Base-by-base conservation (phyloP, 2,888 invertebrate genomes). In the Bibio marci region DNA sequence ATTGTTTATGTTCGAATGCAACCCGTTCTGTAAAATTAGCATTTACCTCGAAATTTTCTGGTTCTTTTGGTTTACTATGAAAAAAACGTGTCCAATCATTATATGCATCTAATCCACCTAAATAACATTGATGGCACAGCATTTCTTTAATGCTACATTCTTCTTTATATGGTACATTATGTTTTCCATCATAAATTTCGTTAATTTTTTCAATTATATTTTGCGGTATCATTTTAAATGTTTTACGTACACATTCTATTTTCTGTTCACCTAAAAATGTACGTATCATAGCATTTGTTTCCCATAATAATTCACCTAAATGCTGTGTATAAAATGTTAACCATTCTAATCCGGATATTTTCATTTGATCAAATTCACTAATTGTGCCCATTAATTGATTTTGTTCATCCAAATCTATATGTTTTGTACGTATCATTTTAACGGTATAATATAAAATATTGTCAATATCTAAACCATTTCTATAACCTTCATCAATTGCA, bases 261-360 rank as follows among this genome's bases (percentile, higher is more conserved):
- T 90, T 92, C 22, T 76, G 73, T 49, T 80, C 69, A 2, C 78
- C 80, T 43, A 94, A 66, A 57, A 91, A 92, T 41, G 73, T 74
- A 43, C 90, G 74, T 51, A 91, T 80, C 55, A 94, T 70, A 13
- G 85, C 77, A 66, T 92, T 92, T n/a, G 83, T 76, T 54, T 92
- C 79, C 69, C 77, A 76, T 17, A 94, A 55, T 10, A 85, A 79
- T 60, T 91, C 91, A 30, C 75, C 70, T 31, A 79, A 62, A 58
- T 91, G 90, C 35, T 73, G 67, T 12, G 73, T 69, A 52, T 87
- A 76, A 50, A 87, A 79, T 18, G 80, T 70, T 8, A 94, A 61
- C 88, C 91, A 92, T 56, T 92, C 91, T 3, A 94, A 63, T 1
- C 87, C 71, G 26, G 72, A 71, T 37, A 86, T 80, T 58, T 80